Evolutionary conservation across 2,888 invertebrate species (phyloP), one percentile per base, ranked within the genome.

Genomic region (Phortica magna): DNA sequence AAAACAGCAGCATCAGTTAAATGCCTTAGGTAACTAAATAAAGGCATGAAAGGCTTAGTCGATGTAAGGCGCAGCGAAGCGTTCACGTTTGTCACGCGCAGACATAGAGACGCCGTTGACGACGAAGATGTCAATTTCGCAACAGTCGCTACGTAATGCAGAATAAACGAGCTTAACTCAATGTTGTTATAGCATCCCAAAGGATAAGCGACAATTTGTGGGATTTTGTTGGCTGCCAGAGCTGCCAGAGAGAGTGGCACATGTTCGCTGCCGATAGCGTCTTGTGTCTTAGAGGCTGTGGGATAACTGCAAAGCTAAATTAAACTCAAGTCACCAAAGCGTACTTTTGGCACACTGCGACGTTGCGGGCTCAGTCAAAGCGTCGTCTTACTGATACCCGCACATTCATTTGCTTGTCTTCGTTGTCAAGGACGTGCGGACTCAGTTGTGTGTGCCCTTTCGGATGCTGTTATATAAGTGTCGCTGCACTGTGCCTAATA

Each of bases 401-500:
- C 31, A 31, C 48, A 12, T 48, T 12, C 14, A 14, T 48, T 48
- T 48, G 14, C 14, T 48, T 48, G 14, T 48, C 48, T 12, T 48
- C 14, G 48, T 48, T 14, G 48, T 42, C 67, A 67, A 67, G 67
- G 67, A 42, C 67, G 31, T 14, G 39, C 31, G 41, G 65, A 48
- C 48, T 12, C 48, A 5, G 6, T 48, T 48, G 14, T 48, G 48
- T 9, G 48, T 14, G 10, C 5, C 48, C 10, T 48, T 48, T 31
- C 31, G 31, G 31, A 31, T 31, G 31, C 31, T 14, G 48, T 67
- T 67, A 67, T 67, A 42, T 17, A 67, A 67, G 48, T 12, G 48
- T 48, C 10, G 48, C 67, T 67, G 67, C 67, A 42, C 9, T 67
- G 39, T 39, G 42, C 39, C 67, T 67, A 65, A 65, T 39, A 65